phyloP scores from a whole-genome alignment of 2,113 vertebrate species.

The Kryptolebias marmoratus region DNA sequence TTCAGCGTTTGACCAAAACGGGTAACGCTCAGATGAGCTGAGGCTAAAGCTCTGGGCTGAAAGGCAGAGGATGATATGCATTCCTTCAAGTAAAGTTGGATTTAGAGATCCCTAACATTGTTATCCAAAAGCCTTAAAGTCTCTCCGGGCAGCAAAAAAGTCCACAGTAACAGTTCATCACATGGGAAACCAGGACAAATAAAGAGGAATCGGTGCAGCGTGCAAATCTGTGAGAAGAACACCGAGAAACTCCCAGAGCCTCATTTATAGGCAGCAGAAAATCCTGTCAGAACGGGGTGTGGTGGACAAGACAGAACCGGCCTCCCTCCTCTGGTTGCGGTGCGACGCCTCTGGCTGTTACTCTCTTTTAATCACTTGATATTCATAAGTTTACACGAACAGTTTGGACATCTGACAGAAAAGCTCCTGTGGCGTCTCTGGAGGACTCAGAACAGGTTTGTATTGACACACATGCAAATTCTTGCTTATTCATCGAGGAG shows the following conservation, averaged over 20 bases:
- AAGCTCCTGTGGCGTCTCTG: neutral
- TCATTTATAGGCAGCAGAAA: neutral
- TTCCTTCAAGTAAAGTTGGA: no score
- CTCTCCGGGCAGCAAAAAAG: no score
- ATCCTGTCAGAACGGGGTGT: neutral
- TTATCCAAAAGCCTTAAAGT: no score
- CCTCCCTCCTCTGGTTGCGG: slow-evolving; percentile 1
- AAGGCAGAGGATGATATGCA: no score
- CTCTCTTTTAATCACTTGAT: slow-evolving; percentile 15
- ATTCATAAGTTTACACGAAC: neutral
- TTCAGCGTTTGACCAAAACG: no score
- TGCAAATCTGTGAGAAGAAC: neutral
- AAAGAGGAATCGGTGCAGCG: neutral
- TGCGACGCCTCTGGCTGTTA: slow-evolving; percentile 6
- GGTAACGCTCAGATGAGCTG: no score
- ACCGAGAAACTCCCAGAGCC: neutral
- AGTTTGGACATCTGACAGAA: neutral
- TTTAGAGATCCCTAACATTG: no score
- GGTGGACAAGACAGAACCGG: slow-evolving; percentile 31
- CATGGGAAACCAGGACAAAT: neutral
- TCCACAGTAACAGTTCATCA: no score
- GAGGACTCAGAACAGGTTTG: neutral
- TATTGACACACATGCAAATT: neutral
- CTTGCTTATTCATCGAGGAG: neutral
- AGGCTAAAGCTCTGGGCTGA: no score